Evolutionary conservation across 2,113 vertebrate genomes (phyloP).

Genomic region (Triplophysa siluroides): DNA sequence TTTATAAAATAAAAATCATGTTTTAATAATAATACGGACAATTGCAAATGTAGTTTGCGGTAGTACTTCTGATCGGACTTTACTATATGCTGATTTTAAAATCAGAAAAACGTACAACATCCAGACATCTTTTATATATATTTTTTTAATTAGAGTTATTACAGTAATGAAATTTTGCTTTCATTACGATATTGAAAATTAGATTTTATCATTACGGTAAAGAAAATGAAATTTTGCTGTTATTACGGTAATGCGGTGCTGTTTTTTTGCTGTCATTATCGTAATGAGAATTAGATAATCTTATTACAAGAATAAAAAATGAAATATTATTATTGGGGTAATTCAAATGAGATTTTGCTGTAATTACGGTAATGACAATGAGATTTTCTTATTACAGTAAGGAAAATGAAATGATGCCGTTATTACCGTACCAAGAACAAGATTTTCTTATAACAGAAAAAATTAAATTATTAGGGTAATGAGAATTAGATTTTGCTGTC

Average conservation of each 20-base stretch:
- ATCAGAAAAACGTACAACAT: no score
- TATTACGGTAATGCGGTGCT: not conserved
- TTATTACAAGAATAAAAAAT: not conserved
- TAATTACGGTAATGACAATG: not conserved
- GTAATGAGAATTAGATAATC: not conserved
- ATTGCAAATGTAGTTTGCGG: no score
- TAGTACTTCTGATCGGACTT: no score
- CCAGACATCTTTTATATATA: no score
- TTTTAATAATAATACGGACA: no score
- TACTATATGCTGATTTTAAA: no score
- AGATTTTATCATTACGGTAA: not conserved
- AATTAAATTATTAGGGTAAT: not conserved
- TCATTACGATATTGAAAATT: not conserved
- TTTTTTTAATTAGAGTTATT: no score
- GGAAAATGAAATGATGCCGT: not conserved
- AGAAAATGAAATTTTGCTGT: not conserved
- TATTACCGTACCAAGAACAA: not conserved
- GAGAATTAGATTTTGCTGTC: not conserved
- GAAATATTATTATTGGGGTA: not conserved
- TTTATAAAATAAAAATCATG: no score
- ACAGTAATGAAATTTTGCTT: not conserved
- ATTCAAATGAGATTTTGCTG: no score
- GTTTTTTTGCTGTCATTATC: not conserved
- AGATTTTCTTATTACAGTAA: not conserved
- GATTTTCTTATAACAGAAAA: no score